Base-by-base conservation (phyloP, 2,888 invertebrate genomes). In the Crematogaster levior region DNA sequence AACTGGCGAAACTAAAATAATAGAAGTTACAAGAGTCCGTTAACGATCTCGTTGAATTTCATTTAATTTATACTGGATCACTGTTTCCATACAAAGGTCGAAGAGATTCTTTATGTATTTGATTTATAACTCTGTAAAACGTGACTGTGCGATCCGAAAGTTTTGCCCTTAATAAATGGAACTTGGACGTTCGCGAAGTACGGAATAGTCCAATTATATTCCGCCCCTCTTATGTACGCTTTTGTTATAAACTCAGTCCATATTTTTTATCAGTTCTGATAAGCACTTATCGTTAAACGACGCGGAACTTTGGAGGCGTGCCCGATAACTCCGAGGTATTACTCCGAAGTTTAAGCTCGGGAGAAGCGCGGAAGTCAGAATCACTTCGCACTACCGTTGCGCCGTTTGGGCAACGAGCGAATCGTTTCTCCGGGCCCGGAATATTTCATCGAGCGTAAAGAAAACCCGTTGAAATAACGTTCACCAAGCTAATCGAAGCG, bases 251-350 rank as follows among this genome's bases (percentile, higher is more conserved):
- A 79, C 77, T 79, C 77, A 70, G 21, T 79, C 77, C 56, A 79
- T 79, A 79, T 79, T 79, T 79, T 79, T 79, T 79, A 79, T 79
- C 77, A 79, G 77, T 79, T 79, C 77, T 79, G 70, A 79, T 79
- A 79, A 79, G 77, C 70, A 79, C 77, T 79, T 79, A 79, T 70
- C 77, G 77, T 79, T 79, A 79, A 79, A 79, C 77, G 77, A 79
- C 56, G 56, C 70, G 77, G 70, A 79, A 79, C 70, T 79, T 79
- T 79, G 77, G 77, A 79, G 77, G 77, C 72, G 77, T 79, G 77
- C 77, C 77, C 77, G 70, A 79, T 79, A 79, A 79, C 70, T 79
- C 72, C 56, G 56, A 65, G 70, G 77, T 77, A 77, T 77, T 77
- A 77, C 68, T 68, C 53, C 77, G 77, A 79, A 79, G 77, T 79